Evolutionary conservation across 2,888 invertebrate genomes (phyloP).

Genomic region (Xanthorhoe spadicearia): DNA sequence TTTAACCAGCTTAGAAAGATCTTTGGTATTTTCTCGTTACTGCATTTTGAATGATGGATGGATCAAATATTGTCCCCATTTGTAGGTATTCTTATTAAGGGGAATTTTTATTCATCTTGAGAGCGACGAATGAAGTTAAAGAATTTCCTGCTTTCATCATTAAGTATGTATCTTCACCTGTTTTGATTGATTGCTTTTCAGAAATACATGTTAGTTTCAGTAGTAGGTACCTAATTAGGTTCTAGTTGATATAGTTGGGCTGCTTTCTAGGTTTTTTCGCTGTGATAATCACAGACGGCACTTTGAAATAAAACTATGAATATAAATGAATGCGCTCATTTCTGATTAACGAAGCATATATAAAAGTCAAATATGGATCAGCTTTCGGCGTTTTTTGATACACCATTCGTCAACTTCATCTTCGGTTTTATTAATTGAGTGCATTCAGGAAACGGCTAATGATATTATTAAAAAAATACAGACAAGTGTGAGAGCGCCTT

Average conservation of each 20-base stretch:
- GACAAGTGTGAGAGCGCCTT: not conserved
- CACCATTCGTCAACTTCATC: conserved; percentile 50
- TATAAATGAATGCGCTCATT: conserved; percentile 45
- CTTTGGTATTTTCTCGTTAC: not conserved
- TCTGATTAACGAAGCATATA: conserved; percentile 47
- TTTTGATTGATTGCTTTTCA: not conserved
- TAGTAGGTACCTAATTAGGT: not conserved
- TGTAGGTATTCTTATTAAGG: too few relatives aligned
- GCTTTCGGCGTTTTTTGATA: conserved; percentile 41
- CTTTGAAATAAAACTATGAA: conserved; percentile 39
- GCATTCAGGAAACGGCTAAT: conserved; percentile 53
- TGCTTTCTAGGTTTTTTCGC: conserved; percentile 1
- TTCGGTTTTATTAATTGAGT: conserved; percentile 47
- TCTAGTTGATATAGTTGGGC: not conserved
- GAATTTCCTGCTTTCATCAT: not conserved
- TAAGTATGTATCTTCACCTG: not conserved
- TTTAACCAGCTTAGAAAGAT: conserved; percentile 8
- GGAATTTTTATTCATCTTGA: too few relatives aligned
- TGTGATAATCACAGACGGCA: conserved; percentile 2
- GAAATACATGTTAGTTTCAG: not conserved
- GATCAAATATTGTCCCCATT: not conserved
- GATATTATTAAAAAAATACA: conserved; percentile 39
- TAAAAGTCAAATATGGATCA: conserved; percentile 41
- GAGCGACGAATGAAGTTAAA: too few relatives aligned
- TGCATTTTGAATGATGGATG: not conserved